phyloP scores from a whole-genome alignment of 2,888 invertebrate genomes.

The Scaptomyza reducta region DNA sequence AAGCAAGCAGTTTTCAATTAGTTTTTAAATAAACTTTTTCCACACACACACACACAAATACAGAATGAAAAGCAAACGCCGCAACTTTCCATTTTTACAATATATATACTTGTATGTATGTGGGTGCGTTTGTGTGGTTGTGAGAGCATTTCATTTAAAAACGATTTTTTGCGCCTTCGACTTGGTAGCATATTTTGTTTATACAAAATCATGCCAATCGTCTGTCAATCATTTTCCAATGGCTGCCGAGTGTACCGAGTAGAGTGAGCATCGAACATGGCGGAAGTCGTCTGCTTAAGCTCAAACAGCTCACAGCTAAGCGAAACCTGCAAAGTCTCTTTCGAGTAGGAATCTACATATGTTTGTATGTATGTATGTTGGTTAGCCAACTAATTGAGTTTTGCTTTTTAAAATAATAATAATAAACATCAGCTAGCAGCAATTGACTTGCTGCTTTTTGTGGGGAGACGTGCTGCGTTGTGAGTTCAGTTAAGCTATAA shows the following conservation, averaged over 20 bases:
- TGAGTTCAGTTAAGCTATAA: slow-evolving; percentile 29
- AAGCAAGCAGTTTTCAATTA: slow-evolving; percentile 72
- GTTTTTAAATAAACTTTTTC: slow-evolving; percentile 74
- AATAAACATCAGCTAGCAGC: slow-evolving; percentile 66
- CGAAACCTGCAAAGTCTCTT: slow-evolving; percentile 22
- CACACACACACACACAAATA: slow-evolving; percentile 16
- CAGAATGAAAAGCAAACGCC: slow-evolving; percentile 51
- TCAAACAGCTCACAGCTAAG: slow-evolving; percentile 45
- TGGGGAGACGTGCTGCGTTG: slow-evolving; percentile 33
- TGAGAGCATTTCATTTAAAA: no score
- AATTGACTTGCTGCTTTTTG: slow-evolving; percentile 42
- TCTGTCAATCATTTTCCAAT: slow-evolving; percentile 81
- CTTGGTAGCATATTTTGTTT: slow-evolving; percentile 67
- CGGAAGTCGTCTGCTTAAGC: slow-evolving; percentile 79
- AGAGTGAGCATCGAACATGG: slow-evolving; percentile 54
- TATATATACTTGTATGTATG: slow-evolving; percentile 29
- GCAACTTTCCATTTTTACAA: slow-evolving; percentile 69
- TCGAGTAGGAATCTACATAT: slow-evolving; percentile 21
- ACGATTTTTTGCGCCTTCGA: slow-evolving; percentile 55
- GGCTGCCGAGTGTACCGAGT: slow-evolving; percentile 33
- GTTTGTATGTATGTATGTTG: neutral
- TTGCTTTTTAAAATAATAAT: slow-evolving; percentile 66
- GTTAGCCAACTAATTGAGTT: slow-evolving; percentile 72
- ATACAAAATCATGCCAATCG: slow-evolving; percentile 83
- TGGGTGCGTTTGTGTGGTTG: neutral